Conservation (phyloP, 2,113 vertebrate species). For the Lipophrys pholis region DNA sequence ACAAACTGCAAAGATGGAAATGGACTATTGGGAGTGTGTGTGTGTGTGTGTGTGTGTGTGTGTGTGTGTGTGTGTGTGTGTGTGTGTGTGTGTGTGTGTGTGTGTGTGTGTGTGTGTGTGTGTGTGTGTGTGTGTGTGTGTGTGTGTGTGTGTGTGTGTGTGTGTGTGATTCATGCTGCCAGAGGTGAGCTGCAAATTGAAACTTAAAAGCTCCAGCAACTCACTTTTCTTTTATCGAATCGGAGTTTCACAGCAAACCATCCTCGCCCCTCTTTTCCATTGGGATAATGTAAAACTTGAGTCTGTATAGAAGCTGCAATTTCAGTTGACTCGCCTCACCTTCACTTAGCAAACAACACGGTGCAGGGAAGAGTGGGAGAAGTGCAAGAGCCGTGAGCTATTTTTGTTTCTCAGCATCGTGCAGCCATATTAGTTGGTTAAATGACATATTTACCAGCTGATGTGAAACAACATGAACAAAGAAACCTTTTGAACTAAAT, state of each 20-base stretch:
- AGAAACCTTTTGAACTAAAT: constrained; percentile 56
- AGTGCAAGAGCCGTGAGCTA: constrained; percentile 35
- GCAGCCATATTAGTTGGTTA: constrained; percentile 47
- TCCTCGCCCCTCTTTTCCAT: not conserved
- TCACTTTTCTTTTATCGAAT: constrained; percentile 7
- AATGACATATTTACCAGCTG: constrained; percentile 63
- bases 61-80: not conserved
- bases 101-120: not conserved
- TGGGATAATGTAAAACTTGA: constrained; percentile 18
- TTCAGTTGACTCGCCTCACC: constrained; percentile 37
- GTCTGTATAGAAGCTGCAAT: constrained; percentile 9
- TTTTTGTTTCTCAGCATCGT: constrained; percentile 44
- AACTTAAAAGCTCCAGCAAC: constrained; percentile 26
- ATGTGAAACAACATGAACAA: constrained; percentile 52
- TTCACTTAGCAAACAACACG: constrained; percentile 52
- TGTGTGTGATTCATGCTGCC: not conserved
- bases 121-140: not conserved
- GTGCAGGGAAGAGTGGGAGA: constrained; percentile 52
- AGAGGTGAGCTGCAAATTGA: constrained; percentile 12
- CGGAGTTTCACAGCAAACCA: constrained; percentile 34
- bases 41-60: not conserved
- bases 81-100: not conserved
- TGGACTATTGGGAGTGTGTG: no score
- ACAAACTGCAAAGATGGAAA: not conserved
- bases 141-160: not conserved